phyloP scores from a whole-genome alignment of 2,888 invertebrate genomes.

The Drosophila kanekoi region DNA sequence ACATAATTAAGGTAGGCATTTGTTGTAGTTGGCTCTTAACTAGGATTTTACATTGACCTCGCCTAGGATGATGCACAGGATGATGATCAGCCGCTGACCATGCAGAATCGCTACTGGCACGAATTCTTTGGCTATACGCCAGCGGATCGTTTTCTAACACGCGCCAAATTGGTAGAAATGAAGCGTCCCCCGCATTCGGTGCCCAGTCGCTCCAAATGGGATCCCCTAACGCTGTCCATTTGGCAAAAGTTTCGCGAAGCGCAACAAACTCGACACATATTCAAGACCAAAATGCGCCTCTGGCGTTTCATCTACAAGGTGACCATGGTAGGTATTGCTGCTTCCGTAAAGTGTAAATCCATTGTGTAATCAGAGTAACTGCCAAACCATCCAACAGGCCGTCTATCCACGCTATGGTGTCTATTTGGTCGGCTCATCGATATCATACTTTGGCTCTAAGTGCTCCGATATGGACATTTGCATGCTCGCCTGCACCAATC shows the following conservation, averaged over 20 bases:
- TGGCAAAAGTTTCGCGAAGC: conserved; percentile 92
- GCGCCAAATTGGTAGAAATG: conserved; percentile 89
- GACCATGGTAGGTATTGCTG: conserved; percentile 87
- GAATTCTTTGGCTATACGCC: conserved; percentile 83
- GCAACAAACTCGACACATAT: conserved; percentile 93
- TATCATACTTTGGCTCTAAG: conserved; percentile 97
- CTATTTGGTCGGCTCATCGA: conserved; percentile 98
- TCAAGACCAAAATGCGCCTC: conserved; percentile 92
- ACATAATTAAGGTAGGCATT: conserved; percentile 51
- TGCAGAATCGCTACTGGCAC: conserved; percentile 73
- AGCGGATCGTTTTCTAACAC: conserved; percentile 89
- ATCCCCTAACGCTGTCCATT: conserved; percentile 90
- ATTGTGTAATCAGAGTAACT: neutral
- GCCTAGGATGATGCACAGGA: conserved; percentile 30
- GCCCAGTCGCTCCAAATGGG: conserved; percentile 88
- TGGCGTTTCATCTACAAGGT: conserved; percentile 92
- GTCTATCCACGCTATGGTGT: conserved; percentile 90
- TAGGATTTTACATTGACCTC: neutral
- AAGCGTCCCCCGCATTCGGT: conserved; percentile 88
- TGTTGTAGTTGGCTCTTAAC: neutral
- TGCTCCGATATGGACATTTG: conserved; percentile 99
- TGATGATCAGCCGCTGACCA: conserved; percentile 51
- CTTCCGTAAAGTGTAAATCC: neutral
- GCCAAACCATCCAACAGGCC: conserved; percentile 57
- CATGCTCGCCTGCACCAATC: conserved; percentile 88